phyloP scores from a whole-genome alignment of 2,888 invertebrate genomes.

The Mesoligia furuncula region DNA sequence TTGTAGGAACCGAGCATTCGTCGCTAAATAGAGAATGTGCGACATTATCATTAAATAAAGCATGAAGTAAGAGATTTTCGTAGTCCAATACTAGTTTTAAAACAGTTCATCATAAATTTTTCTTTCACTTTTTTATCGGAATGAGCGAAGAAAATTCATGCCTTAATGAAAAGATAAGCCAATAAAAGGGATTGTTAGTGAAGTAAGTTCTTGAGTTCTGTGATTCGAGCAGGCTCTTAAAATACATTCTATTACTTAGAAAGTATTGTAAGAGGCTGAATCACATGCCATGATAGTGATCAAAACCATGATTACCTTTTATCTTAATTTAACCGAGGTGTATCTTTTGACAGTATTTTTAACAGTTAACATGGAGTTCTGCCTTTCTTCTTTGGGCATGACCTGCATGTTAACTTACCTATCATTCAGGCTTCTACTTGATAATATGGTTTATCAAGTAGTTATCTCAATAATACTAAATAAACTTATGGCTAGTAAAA shows the following conservation, averaged over 20 bases:
- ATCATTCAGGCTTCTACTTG: not conserved
- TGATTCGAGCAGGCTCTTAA: not conserved
- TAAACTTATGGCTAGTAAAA: not conserved
- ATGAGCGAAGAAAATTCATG: not conserved
- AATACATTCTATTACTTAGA: too few relatives aligned
- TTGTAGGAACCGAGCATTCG: too few relatives aligned
- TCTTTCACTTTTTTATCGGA: not conserved
- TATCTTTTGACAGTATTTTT: not conserved
- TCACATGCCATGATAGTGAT: too few relatives aligned
- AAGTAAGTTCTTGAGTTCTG: not conserved
- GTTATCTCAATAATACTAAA: not conserved
- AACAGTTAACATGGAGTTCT: not conserved
- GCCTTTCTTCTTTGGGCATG: not conserved
- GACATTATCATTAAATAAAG: not conserved
- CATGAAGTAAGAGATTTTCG: not conserved
- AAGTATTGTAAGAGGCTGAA: too few relatives aligned
- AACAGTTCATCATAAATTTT: not conserved
- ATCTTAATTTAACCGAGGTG: too few relatives aligned
- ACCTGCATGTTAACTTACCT: not conserved
- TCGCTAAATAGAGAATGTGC: not conserved
- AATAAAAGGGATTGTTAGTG: not conserved
- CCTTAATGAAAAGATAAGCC: not conserved
- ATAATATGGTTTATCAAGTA: not conserved
- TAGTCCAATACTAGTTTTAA: not conserved
- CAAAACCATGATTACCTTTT: too few relatives aligned